A percentile compares a stretch with the other conserved stretches of the same genome.
Conservation (phyloP, 2,888 invertebrate genomes). For the Drosophila birchii region DNA sequence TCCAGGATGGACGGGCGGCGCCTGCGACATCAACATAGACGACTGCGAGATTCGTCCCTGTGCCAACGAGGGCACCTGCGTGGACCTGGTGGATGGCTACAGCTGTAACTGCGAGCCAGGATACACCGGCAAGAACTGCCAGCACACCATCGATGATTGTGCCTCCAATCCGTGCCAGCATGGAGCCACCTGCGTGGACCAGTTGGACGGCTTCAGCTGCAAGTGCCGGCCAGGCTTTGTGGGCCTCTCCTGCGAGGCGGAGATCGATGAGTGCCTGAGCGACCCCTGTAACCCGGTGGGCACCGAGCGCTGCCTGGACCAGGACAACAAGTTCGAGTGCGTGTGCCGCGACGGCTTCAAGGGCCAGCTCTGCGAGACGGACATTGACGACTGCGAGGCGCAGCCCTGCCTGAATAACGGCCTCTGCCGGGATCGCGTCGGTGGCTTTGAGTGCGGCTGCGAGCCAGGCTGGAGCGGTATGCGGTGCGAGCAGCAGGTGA, state of each 20-base stretch:
- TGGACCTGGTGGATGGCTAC: conserved; percentile 93
- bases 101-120: conserved; percentile 96
- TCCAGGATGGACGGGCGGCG: conserved; percentile 94
- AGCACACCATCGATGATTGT: conserved; percentile 97
- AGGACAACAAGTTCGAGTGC: conserved; percentile 94
- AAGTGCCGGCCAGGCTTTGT: conserved; percentile 97
- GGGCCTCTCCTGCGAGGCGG: conserved; percentile 96
- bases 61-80: conserved; percentile 95
- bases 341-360: conserved; percentile 95
- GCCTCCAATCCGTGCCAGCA: conserved; percentile 95
- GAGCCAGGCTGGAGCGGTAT: conserved; percentile 94
- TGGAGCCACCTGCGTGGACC: conserved; percentile 94
- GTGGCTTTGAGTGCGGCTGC: conserved; percentile 92
- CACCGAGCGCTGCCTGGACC: conserved; percentile 94
- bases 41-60: conserved; percentile 96
- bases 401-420: conserved; percentile 96
- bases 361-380: conserved; percentile 93
- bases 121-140: conserved; percentile 96
- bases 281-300: conserved; percentile 96
- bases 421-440: conserved; percentile 93
- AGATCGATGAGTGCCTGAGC: conserved; percentile 95
- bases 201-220: conserved; percentile 95
- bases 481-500: conserved; percentile 94
- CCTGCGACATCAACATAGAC: conserved; percentile 96
- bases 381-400: conserved; percentile 94